Base-by-base conservation (phyloP, 2,113 vertebrate species). In the Toxostoma redivivum region DNA sequence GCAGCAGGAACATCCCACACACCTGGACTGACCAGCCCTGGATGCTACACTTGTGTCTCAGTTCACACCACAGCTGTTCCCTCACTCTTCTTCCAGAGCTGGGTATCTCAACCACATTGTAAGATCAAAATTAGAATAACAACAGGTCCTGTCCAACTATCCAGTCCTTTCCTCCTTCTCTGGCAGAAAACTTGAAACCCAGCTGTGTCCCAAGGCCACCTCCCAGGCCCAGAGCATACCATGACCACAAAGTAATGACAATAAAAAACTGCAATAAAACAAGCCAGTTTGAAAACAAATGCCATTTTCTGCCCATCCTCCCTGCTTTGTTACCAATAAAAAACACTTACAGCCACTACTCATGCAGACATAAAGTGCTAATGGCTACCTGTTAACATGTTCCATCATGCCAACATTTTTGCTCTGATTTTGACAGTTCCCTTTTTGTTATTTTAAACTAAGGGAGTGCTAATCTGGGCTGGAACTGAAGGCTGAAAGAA, bases 341-440 rank as follows among this genome's bases (percentile, higher is more conserved):
- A 98, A 98, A 96, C 88, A 97, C 95, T 98, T 97, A 88, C 95
- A 97, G 97, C 94, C 96, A 96, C 94, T 97, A 95, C 96, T 98
- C 97, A 97, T 92, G 96, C 97, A 97, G 95, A 97, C 95, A 97
- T 96, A 95, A 98, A 98, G 97, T 97, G 97, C 95, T 98, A 97
- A 98, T 97, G 97, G 97, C 94, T 97, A 97, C 97, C 97, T 98
- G 97, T 97, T 98, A 98, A 97, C 96, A 81, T 95, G 97, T 96
- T 97, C 95, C 97, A 97, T 97, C 98, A 97, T 40, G 96, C 93
- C 95, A 96, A 94, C 97, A 98, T 95, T 98, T 97, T 92, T 71
- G 77, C 76, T 98, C 96, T 88, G 83, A 94, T 97, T 97, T 96
- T 91, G 80, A 97, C 95, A 96, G 96, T 90, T 97, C 89, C 78